Conservation (phyloP, 2,888 invertebrate species). For the Atethmia centrago region DNA sequence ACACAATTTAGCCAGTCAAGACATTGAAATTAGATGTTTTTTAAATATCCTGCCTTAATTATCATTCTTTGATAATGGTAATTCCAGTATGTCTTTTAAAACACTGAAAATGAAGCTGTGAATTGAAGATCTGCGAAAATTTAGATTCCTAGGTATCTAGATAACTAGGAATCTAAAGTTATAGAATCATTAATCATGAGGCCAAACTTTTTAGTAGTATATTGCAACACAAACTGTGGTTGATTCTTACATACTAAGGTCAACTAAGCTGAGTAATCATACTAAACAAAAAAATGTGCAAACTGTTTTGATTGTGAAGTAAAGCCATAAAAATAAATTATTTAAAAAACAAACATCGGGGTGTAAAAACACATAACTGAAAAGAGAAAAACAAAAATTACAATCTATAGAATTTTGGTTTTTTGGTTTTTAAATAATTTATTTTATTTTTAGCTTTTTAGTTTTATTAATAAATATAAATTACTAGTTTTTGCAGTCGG, state of each 20-base stretch:
- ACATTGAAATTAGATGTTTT: neutral
- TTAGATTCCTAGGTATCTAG: too few species aligned
- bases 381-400: too few species aligned
- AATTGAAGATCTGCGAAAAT: neutral
- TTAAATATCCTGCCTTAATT: neutral
- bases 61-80: neutral
- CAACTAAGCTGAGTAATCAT: neutral
- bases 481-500: too few species aligned
- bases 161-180: neutral
- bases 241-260: conserved; percentile 21
- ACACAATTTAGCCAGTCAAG: neutral
- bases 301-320: neutral
- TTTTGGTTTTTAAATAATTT: too few species aligned
- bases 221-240: conserved; percentile 1
- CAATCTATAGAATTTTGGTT: too few species aligned
- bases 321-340: too few species aligned
- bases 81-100: neutral
- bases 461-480: too few species aligned
- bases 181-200: conserved; percentile 3
- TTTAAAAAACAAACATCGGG: too few species aligned
- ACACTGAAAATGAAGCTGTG: too few species aligned
- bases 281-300: neutral
- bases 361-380: too few species aligned
- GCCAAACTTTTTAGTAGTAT: conserved; percentile 19
- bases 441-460: too few species aligned